phyloP scores from a whole-genome alignment of 1,140 invertebrate species.

The Diabrotica undecimpunctata region DNA sequence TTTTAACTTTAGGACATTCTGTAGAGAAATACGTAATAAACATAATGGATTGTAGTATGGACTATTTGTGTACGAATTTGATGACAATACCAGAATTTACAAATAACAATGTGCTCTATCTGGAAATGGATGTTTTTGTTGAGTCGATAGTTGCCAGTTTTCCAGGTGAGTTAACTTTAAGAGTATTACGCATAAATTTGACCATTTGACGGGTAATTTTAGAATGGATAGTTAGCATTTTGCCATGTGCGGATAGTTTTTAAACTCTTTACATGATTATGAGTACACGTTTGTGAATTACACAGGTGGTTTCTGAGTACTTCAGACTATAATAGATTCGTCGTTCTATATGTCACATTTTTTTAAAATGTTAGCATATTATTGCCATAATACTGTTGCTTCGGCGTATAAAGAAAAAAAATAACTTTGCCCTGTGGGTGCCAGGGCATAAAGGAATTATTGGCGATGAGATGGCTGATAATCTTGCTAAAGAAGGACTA shows the following conservation, averaged over 20 bases:
- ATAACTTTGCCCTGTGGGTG: too few relatives aligned
- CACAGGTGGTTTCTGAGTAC: too few relatives aligned
- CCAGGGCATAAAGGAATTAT: too few relatives aligned
- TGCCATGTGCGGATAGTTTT: too few relatives aligned
- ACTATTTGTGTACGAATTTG: slow-evolving; percentile 30
- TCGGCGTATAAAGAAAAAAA: too few relatives aligned
- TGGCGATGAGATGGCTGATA: too few relatives aligned
- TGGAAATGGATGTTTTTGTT: slow-evolving; percentile 38
- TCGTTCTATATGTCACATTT: too few relatives aligned
- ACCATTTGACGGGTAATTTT: neutral
- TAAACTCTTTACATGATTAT: neutral
- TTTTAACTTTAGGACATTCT: slow-evolving; percentile 35
- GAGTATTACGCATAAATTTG: neutral
- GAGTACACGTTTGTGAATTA: neutral
- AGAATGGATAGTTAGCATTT: too few relatives aligned
- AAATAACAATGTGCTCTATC: slow-evolving; percentile 26
- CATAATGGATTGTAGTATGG: slow-evolving; percentile 25
- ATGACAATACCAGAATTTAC: slow-evolving; percentile 31
- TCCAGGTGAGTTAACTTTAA: slow-evolving; percentile 28
- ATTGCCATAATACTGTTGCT: too few relatives aligned
- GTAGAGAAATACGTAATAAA: slow-evolving; percentile 34
- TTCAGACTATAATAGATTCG: too few relatives aligned
- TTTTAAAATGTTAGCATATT: too few relatives aligned
- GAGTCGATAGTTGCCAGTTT: slow-evolving; percentile 23
- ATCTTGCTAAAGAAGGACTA: too few relatives aligned